Base-by-base conservation (phyloP, 2,113 vertebrate genomes). In the Nycticebus coucang region DNA sequence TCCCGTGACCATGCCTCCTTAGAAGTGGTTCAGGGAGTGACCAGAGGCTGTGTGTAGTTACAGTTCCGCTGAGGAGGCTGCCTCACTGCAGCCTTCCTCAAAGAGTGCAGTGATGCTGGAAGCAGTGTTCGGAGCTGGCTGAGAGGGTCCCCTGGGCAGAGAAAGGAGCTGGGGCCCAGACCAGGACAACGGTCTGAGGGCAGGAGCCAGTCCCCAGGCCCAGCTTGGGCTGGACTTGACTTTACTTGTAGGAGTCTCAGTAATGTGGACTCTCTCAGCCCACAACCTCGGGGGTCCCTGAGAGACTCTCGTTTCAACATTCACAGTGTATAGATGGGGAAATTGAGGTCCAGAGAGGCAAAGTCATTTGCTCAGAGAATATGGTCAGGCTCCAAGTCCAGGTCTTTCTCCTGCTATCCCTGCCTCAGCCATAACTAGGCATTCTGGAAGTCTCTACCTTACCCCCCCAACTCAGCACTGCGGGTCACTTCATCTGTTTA, bases 401-500 rank as follows among this genome's bases (percentile, higher is more conserved):
- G 41, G 28, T 74, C 35, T 9, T 15, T 19, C 19, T 35, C 26
- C 11, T 3, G 5, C 33, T 13, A 13, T 14, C n/a, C 69, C 77
- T 24, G 33, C 12, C n/a, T 59, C 22, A 7, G 14, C 2, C 8
- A 3, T 37, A 13, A n/a, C 68, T 41, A 12, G 53, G 59, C 66
- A 12, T 28, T 12, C 14, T 7, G 72, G 37, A 41, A 41, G 64
- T 7, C 72, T n/a, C 13, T 26, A 8, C 14, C 0, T 5, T 33
- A 50, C 35, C 57, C 12, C 12, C 35, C n/a, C 50, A 12, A 5
- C 83, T 66, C 33, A 21, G 50, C 1, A 13, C 53, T 28, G 8
- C 2, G 0, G 8, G 11, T 5, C 3, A 12, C 37, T 28, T n/a
- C 10, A 11, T 22, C 28, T 30, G 57, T 24, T 78, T 24, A 0